Conservation (phyloP, 2,797 vertebrate species). For the Pipistrellus nathusii region DNA sequence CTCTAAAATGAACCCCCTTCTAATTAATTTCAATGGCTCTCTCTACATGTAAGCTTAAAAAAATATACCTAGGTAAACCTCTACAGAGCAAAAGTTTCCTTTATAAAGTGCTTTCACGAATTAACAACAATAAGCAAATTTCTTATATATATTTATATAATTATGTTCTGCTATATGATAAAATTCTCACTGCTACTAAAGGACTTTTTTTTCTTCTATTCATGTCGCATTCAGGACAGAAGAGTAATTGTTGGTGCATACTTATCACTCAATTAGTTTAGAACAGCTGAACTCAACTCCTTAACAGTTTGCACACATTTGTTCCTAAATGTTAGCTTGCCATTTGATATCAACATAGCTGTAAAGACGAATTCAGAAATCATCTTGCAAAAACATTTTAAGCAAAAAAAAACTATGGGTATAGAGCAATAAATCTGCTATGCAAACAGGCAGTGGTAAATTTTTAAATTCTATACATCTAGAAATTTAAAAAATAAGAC, state of each 20-base stretch:
- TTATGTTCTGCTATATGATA: constrained; percentile 8
- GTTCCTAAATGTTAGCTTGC: constrained; percentile 56
- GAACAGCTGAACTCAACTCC: constrained; percentile 10
- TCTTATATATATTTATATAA: constrained; percentile 33
- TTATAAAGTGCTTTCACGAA: constrained; percentile 25
- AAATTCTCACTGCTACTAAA: not conserved
- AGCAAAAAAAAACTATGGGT: constrained; percentile 32
- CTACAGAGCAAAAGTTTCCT: constrained; percentile 8
- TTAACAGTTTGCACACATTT: constrained; percentile 20
- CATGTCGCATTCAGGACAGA: not conserved
- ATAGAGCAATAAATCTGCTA: not conserved
- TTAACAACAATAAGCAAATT: constrained; percentile 44
- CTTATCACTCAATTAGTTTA: constrained; percentile 46
- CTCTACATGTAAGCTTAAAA: not conserved
- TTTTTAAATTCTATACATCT: constrained; percentile 40
- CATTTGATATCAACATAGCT: constrained; percentile 5
- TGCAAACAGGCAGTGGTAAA: not conserved
- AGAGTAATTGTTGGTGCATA: constrained; percentile 28
- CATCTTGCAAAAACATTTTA: constrained; percentile 33
- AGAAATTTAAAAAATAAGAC: not conserved
- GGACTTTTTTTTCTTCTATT: not conserved
- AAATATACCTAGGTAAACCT: constrained; percentile 35
- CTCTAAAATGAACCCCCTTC: not conserved
- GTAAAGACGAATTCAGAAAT: constrained; percentile 35
- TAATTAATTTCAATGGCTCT: constrained; percentile 47